Base-by-base conservation (phyloP, 92 coral and sea anemone species). In the Heliopora coerulea region DNA sequence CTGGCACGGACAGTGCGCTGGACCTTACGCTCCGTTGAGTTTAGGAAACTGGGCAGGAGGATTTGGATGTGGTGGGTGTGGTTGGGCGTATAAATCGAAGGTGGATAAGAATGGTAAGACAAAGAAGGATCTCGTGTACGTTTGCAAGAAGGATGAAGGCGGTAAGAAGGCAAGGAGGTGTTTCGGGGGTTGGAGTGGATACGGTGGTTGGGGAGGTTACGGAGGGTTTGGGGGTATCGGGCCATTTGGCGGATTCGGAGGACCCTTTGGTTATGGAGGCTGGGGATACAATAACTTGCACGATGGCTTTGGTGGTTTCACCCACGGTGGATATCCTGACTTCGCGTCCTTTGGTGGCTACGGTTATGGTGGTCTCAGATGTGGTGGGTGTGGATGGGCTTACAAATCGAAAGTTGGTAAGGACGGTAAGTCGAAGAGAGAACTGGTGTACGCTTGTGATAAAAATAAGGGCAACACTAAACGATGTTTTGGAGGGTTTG, bases 211-310 rank as follows among this genome's bases (percentile, higher is more conserved):
- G 62, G 79, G 88, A 21, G 89, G 89, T 19, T 62, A 21, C 15
- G 91, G 91, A 58, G 91, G 92, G 27, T 86, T 58, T 44, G 95
- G 89, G 1, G 96, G 97, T 13, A 2, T 70, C 1, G 77, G 77
- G 8, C 88, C 91, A 7, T 60, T 75, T 69, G 88, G 91, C 24
- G 60, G 86, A 14, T 25, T 34, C 28, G 78, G 70, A 46, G 52
- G 52, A 8, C 30, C 12, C 21, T 3, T 1, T 23, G 83, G 87
- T 26, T 62, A 39, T 42, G 80, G 86, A 15, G 89, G 95, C 35
- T 88, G 82, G 85, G 95, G 95, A 9, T 88, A 80, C 74, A 89
- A 82, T 48, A 60, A 73, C 50, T 73, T 83, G 11, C 83, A 85
- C 56, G 89, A 88, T 19, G 89, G 90, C 24, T 69, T 79, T 37